phyloP scores from a whole-genome alignment of 2,113 vertebrate species.

The Poecile atricapillus region DNA sequence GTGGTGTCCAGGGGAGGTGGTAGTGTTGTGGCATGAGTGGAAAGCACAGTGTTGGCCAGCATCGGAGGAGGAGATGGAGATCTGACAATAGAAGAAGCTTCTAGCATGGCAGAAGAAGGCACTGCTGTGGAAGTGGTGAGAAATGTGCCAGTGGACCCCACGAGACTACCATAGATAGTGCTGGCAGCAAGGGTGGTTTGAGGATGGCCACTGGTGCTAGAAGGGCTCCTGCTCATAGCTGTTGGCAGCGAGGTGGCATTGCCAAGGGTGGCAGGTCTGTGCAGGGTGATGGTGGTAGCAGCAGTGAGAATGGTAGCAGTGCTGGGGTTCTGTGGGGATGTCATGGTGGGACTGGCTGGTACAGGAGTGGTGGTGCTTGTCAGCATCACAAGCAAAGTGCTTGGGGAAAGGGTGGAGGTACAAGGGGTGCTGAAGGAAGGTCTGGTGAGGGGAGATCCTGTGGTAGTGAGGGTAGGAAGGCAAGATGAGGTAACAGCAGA shows the following conservation, averaged over 20 bases:
- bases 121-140: not conserved
- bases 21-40: not conserved
- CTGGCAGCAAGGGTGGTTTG: not conserved
- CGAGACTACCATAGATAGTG: not conserved
- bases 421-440: not conserved
- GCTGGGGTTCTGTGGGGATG: not conserved
- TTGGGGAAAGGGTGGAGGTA: not conserved
- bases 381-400: not conserved
- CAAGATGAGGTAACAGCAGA: not conserved
- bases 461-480: not conserved
- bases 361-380: not conserved
- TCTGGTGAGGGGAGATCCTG: too few species aligned
- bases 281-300: not conserved
- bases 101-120: not conserved
- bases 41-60: accelerated
- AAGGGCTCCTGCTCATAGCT: not conserved
- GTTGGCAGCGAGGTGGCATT: not conserved
- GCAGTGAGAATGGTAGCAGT: accelerated
- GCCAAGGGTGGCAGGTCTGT: not conserved
- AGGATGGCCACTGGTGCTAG: not conserved
- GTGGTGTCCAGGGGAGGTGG: not conserved
- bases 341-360: not conserved
- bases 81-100: not conserved
- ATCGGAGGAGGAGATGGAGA: not conserved
- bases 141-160: accelerated